Conservation (phyloP, 2,888 invertebrate genomes). For the Caenorhabditis parvicauda region DNA sequence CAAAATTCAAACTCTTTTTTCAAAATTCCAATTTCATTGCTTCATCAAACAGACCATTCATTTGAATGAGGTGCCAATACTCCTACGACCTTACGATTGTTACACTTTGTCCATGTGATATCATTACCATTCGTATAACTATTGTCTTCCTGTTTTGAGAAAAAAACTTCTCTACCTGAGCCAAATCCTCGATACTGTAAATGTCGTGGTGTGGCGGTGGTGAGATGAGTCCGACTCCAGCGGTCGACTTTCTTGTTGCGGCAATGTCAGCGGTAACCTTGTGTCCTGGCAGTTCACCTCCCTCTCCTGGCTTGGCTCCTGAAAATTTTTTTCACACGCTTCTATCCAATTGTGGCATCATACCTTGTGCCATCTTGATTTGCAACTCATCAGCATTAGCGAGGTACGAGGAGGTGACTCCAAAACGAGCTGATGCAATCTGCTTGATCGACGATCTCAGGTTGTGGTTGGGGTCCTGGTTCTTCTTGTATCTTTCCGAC, state of each 20-base stretch:
- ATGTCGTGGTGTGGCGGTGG: slow-evolving; percentile 99
- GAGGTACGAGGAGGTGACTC: slow-evolving; percentile 93
- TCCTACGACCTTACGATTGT: too few relatives aligned
- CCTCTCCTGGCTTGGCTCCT: slow-evolving; percentile 96
- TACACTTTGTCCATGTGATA: too few relatives aligned
- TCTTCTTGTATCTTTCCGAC: slow-evolving; percentile 70
- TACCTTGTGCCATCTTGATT: slow-evolving; percentile 98
- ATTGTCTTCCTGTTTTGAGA: neutral
- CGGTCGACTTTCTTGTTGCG: slow-evolving; percentile 86
- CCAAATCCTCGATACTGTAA: slow-evolving; percentile 97
- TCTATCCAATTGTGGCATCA: neutral
- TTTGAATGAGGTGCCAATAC: too few relatives aligned
- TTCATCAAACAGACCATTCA: neutral
- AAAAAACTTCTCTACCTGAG: slow-evolving; percentile 72
- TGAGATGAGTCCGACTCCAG: slow-evolving; percentile 94
- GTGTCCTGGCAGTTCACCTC: slow-evolving; percentile 89
- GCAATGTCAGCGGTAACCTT: slow-evolving; percentile 91
- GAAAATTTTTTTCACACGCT: neutral
- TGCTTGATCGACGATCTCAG: slow-evolving; percentile 94
- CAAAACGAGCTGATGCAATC: slow-evolving; percentile 91
- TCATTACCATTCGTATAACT: neutral
- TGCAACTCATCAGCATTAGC: slow-evolving; percentile 97
- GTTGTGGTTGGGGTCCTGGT: slow-evolving; percentile 78
- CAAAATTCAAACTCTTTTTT: neutral
- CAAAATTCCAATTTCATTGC: neutral